Conservation (phyloP, 1,140 invertebrate genomes). For the Dinoponera quadriceps region DNA sequence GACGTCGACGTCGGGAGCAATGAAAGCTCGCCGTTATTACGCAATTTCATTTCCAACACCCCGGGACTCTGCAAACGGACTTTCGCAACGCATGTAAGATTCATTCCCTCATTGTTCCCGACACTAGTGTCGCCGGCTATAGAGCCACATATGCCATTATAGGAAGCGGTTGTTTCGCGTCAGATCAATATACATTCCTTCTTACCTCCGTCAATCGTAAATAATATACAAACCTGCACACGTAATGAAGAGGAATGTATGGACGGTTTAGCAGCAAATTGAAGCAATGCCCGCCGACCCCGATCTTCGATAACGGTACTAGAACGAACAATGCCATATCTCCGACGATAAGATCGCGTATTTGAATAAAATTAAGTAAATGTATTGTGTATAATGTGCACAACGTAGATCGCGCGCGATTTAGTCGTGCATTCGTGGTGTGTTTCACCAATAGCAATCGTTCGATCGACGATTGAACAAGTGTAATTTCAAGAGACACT, state of each 20-base stretch:
- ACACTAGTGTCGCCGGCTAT: background rate
- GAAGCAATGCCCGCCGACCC: constrained; percentile 40
- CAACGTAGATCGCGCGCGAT: background rate
- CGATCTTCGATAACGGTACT: constrained; percentile 57
- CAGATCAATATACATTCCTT: constrained; percentile 47
- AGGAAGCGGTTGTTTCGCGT: constrained; percentile 11
- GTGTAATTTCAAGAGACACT: too few relatives aligned
- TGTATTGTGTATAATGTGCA: background rate
- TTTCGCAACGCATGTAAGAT: constrained; percentile 11
- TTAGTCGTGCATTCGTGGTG: too few relatives aligned
- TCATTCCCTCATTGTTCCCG: constrained; percentile 22
- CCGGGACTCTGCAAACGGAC: constrained; percentile 4
- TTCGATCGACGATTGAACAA: too few relatives aligned
- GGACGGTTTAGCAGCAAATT: constrained; percentile 42
- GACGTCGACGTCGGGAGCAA: background rate
- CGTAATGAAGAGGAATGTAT: background rate
- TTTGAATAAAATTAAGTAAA: constrained; percentile 5
- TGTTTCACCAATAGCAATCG: too few relatives aligned
- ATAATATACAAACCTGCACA: constrained; percentile 4
- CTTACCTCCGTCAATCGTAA: constrained; percentile 35
- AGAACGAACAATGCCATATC: constrained; percentile 1
- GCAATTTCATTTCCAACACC: constrained; percentile 3
- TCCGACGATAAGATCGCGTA: background rate
- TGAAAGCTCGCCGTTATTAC: background rate
- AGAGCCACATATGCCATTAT: constrained; percentile 33